Base-by-base conservation (phyloP, 1,140 invertebrate species). In the Caenorhabditis tropicalis region DNA sequence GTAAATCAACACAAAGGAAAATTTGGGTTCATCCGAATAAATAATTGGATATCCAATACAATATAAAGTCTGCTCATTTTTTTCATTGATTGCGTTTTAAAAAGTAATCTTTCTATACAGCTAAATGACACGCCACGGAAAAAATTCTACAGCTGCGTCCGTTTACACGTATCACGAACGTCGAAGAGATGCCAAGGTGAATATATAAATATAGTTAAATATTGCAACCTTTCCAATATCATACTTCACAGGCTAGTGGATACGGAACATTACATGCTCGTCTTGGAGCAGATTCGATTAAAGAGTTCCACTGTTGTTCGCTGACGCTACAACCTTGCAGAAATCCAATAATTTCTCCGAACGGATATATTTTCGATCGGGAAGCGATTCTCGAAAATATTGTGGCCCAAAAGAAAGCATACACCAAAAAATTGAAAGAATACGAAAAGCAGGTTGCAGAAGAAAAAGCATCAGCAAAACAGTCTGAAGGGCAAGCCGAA, bases 91-190 rank as follows among this genome's bases (percentile, higher is more conserved):
- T 43, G 5, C 39, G 5, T 43, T 12, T 43, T 43, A 6, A 6
- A 5, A 43, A 43, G 5, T 43, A 12, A 6, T 43, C 39, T 43
- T 43, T 43, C n/a, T n/a, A n/a, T n/a, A n/a, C n/a, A n/a, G n/a
- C n/a, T n/a, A n/a, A 39, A 92, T 92, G 92, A 92, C 91, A 24
- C 89, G 98, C 82, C 98, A 99, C 91, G 97, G 96, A 6, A 94
- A 95, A 91, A 99, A 99, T 92, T 97, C 96, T 89, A 99, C 98
- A 2, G 97, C 97, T 19, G 96, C 96, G 81, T 96, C 96, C 27
- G 97, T 99, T 43, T 99, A 99, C 91, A 98, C 97, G 0, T 99
- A 99, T 90, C 95, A 98, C 90, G 98, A 99, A 91, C 96, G 97
- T 91, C 95, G 97, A 91, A 98, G 97, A 90, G 98, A 99, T 91